Base-by-base conservation (phyloP, 1,140 invertebrate species). In the Leptonema lineaticorne region DNA sequence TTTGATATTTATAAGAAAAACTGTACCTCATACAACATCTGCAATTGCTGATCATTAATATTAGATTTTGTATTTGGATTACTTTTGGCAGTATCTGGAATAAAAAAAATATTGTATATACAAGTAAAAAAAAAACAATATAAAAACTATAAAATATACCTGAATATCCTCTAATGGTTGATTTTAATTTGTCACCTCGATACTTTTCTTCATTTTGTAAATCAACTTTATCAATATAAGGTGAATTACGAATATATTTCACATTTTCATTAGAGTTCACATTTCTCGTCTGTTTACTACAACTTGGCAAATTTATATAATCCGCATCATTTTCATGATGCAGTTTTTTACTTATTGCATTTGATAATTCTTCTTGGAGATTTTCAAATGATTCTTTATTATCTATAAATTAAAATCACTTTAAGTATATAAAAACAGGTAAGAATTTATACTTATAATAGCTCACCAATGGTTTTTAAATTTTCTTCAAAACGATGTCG, bases 1-100 rank as follows among this genome's bases (percentile, higher is more conserved):
- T 22, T 27, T 30, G 1, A 48, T 26, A 8, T 30, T 20, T 53
- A 53, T 20, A 53, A 30, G 2, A 64, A 11, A 28, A 64, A 63
- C 48, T 33, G 45, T 29, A 53, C 62, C 14, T 64, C 45, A 29
- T 50, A 53, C 22, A 64, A 9, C 45, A 50, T 50, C 30, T 50
- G 4, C 20, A 50, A 50, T 18, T 64, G 24, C 22, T 41, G 45
- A 53, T 64, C 46, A 18, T 14, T 14, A 1, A 20, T n/a, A n/a
- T n/a, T n/a, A n/a, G n/a, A n/a, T n/a, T n/a, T n/a, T n/a, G n/a
- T n/a, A n/a, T n/a, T n/a, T 27, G 14, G 6, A 64, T 62, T 7
- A 16, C 24, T 46, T 29, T 16, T 30, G 22, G n/a, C 33, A 50
- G 6, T n/a, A 50, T 24, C 45, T 24, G 20, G 9, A 7, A 30